Conservation (phyloP, 2,113 vertebrate genomes). For the Rhipidura dahli region DNA sequence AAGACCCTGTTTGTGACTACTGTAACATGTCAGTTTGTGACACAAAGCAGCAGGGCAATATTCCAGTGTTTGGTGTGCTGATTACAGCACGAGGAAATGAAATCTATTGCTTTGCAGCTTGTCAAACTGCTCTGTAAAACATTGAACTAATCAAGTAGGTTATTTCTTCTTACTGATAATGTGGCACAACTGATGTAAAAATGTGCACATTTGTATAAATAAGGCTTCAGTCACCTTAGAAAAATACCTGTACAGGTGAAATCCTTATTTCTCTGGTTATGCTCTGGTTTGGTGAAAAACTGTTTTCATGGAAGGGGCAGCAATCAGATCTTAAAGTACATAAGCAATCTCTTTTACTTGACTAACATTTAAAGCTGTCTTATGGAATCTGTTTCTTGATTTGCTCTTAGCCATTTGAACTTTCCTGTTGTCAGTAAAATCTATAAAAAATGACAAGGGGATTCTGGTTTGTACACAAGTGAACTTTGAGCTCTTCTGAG, state of each 20-base stretch:
- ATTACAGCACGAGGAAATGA: not conserved
- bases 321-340: constrained; percentile 52
- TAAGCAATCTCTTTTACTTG: constrained; percentile 30
- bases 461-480: constrained; percentile 11
- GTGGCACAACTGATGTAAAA: not conserved
- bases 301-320: not conserved
- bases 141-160: constrained; percentile 3
- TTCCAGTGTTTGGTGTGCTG: not conserved
- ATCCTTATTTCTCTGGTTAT: not conserved
- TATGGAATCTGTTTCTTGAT: constrained; percentile 52
- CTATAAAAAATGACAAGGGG: constrained; percentile 72
- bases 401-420: constrained; percentile 70
- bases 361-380: constrained; percentile 73
- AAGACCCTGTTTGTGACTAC: not conserved
- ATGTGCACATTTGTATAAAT: not conserved
- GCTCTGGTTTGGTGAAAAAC: not conserved
- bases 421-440: constrained; percentile 69
- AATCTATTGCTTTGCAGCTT: constrained; percentile 11
- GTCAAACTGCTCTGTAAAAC: constrained; percentile 19
- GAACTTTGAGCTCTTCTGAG: constrained; percentile 40
- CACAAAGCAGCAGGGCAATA: not conserved
- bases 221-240: not conserved
- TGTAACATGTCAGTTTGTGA: rapidly evolving
- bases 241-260: not conserved
- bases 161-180: not conserved